These are phyloP conservation scores for Tetrao urogallus DNA, from an alignment of 2,113 vertebrate genomes.

Conservation along the genomic window DNA sequence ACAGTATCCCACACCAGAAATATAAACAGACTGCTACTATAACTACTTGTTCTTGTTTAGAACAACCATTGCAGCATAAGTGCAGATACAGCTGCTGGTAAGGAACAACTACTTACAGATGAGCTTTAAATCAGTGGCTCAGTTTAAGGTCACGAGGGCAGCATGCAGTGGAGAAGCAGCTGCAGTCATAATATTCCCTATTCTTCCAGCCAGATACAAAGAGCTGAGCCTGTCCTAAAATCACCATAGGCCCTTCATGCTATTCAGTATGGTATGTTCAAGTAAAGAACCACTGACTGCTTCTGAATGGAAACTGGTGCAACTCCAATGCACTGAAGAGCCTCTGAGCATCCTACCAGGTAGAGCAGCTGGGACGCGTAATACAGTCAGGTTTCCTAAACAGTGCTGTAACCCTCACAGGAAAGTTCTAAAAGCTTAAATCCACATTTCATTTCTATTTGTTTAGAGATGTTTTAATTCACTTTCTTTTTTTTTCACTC, in stretches of 20 bases:
- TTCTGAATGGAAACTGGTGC: neutral
- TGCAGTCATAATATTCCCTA: neutral
- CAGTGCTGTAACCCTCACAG: neutral
- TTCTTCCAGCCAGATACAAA: neutral
- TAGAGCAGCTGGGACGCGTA: neutral
- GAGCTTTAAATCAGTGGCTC: neutral
- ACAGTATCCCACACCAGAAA: neutral
- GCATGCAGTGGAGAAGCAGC: neutral
- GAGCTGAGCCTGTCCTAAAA: neutral
- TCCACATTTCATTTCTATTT: neutral
- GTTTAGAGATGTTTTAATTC: neutral
- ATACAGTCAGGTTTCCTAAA: neutral
- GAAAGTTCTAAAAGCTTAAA: neutral
- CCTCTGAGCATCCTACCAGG: neutral
- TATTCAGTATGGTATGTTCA: rapidly evolving
- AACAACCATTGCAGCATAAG: neutral
- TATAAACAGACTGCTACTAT: neutral
- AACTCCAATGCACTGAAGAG: neutral
- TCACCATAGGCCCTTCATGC: neutral
- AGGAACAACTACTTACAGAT: neutral
- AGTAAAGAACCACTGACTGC: neutral
- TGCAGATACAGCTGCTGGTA: neutral
- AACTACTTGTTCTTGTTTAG: neutral
- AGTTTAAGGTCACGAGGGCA: neutral
- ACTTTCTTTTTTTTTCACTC: neutral